phyloP scores from a whole-genome alignment of 92 coral and sea anemone species.

The Zoanthus sociatus region DNA sequence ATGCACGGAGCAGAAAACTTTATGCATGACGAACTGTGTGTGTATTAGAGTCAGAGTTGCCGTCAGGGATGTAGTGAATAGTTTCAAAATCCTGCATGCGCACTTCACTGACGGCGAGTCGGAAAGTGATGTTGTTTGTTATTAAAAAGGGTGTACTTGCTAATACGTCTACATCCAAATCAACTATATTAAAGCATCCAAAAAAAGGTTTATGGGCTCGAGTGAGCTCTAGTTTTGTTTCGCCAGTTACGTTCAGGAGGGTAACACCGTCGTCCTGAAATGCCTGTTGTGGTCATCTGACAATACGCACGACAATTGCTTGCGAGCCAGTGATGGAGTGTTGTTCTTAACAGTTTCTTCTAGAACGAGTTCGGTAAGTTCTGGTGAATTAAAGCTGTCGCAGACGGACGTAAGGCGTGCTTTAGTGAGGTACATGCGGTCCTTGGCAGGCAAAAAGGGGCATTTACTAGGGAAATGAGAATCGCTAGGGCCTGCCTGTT shows the following conservation, averaged over 20 bases:
- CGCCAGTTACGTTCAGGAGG: constrained; percentile 24
- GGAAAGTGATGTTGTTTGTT: constrained; percentile 64
- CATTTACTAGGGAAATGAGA: background rate
- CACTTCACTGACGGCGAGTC: constrained; percentile 64
- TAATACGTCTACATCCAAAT: constrained; percentile 63
- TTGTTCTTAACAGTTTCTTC: background rate
- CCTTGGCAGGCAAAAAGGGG: background rate
- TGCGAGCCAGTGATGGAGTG: constrained; percentile 36
- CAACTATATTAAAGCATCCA: constrained; percentile 42
- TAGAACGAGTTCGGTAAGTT: background rate
- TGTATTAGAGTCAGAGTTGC: background rate
- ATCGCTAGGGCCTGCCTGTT: background rate
- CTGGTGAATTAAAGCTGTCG: background rate
- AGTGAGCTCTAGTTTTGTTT: background rate
- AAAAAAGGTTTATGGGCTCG: constrained; percentile 2
- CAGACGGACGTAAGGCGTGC: background rate
- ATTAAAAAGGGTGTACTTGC: constrained; percentile 72
- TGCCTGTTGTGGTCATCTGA: constrained; percentile 13
- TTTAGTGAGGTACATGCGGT: background rate
- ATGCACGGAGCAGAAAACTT: constrained; percentile 46
- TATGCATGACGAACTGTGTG: constrained; percentile 47
- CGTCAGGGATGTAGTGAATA: constrained; percentile 32
- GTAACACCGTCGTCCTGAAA: constrained; percentile 21
- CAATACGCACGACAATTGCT: constrained; percentile 1
- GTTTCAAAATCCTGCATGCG: constrained; percentile 56